Conservation (phyloP, 2,888 invertebrate species). For the Cosmopolites sordidus region DNA sequence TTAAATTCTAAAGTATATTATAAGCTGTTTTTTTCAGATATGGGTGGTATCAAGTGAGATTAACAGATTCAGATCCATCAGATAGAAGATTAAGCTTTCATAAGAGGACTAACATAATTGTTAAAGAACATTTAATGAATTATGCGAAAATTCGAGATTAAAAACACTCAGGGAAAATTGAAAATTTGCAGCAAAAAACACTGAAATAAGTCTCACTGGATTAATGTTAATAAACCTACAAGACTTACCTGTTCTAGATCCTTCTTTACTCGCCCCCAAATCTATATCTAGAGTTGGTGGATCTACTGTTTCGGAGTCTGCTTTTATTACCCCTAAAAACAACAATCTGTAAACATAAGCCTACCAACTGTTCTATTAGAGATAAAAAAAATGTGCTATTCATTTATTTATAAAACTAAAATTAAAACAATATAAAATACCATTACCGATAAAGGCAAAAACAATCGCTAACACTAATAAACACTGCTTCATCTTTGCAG, state of each 20-base stretch:
- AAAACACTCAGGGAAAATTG: too few species aligned
- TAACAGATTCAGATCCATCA: constrained; percentile 29
- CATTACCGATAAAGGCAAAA: constrained; percentile 40
- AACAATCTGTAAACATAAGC: constrained; percentile 7
- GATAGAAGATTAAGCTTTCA: constrained; percentile 48
- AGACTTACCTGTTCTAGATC: constrained; percentile 77
- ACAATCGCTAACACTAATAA: constrained; percentile 37
- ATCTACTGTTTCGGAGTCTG: constrained; percentile 48
- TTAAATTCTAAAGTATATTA: too few species aligned
- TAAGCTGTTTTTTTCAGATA: constrained; percentile 44
- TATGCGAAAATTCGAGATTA: constrained; percentile 40
- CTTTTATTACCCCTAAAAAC: constrained; percentile 48
- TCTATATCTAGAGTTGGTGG: constrained; percentile 69
- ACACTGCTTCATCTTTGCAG: constrained; percentile 42
- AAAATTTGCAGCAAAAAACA: too few species aligned
- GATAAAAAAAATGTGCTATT: constrained; percentile 4
- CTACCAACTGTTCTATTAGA: background rate
- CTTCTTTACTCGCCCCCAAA: constrained; percentile 81
- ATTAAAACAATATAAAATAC: constrained; percentile 3
- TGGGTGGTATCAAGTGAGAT: constrained; percentile 48
- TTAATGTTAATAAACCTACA: too few species aligned
- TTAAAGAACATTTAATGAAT: constrained; percentile 43
- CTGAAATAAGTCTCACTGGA: too few species aligned
- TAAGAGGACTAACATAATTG: constrained; percentile 47
- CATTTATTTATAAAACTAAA: background rate